Evolutionary conservation across 2,113 vertebrate genomes (phyloP).

Genomic region (Phalacrocorax carbo): DNA sequence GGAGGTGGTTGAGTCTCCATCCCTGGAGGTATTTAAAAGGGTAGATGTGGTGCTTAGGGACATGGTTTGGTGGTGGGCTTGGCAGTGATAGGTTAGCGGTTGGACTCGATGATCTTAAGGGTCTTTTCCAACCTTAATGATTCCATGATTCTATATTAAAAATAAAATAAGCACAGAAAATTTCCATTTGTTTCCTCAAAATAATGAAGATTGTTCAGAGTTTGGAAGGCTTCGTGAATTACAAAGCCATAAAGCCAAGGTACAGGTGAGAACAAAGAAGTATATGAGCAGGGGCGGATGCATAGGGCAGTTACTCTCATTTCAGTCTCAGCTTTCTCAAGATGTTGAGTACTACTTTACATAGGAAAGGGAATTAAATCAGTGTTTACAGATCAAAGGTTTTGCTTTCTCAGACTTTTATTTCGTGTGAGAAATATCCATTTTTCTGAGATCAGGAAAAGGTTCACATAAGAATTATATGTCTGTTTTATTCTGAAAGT

Average conservation of each 20-base stretch:
- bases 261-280: background rate
- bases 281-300: background rate
- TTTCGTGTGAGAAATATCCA: background rate
- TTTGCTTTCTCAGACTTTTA: background rate
- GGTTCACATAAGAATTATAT: background rate
- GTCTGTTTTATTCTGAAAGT: background rate
- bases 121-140: too few relatives aligned
- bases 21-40: too few relatives aligned
- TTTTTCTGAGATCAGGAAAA: background rate
- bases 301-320: background rate
- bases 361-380: background rate
- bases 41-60: too few relatives aligned
- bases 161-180: background rate
- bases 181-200: background rate
- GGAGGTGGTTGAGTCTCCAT: too few relatives aligned
- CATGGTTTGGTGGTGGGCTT: too few relatives aligned
- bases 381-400: background rate
- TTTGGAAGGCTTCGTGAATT: background rate
- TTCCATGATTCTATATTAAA: background rate
- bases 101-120: too few relatives aligned
- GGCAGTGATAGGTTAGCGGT: too few relatives aligned
- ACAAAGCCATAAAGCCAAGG: background rate
- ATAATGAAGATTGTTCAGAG: background rate
- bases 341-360: background rate
- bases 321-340: background rate